Conservation (phyloP, 2,888 invertebrate species). For the Chloromyia formosa region DNA sequence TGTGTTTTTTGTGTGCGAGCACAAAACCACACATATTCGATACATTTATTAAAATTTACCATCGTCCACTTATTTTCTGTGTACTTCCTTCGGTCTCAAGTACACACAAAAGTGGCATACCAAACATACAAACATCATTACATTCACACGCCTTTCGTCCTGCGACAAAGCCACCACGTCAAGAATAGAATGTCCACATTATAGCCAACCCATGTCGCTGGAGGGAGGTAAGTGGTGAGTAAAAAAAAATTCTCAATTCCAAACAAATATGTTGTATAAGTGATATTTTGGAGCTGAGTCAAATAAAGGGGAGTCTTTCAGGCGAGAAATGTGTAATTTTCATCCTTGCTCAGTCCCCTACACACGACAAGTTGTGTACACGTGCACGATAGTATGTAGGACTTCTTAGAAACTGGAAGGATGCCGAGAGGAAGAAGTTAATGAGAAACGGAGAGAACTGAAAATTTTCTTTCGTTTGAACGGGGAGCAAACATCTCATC, state of each 20-base stretch:
- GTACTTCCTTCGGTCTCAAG: no score
- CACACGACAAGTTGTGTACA: slow-evolving; percentile 4
- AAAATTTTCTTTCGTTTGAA: no score
- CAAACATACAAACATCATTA: slow-evolving; percentile 2
- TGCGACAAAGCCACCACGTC: neutral
- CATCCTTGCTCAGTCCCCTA: slow-evolving; percentile 42
- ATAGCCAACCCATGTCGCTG: neutral
- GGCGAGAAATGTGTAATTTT: slow-evolving; percentile 48
- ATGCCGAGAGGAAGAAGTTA: no score
- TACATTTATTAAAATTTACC: no score
- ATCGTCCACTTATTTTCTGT: no score
- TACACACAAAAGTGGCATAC: neutral
- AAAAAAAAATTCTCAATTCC: slow-evolving; percentile 8
- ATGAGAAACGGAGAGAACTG: no score
- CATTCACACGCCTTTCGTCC: neutral
- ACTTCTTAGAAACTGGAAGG: no score
- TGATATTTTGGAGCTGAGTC: slow-evolving; percentile 30
- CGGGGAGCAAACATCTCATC: no score
- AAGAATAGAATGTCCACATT: neutral
- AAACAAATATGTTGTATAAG: slow-evolving; percentile 23
- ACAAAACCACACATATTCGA: no score
- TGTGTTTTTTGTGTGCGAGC: no score
- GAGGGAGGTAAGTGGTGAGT: neutral
- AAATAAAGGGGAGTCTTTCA: slow-evolving; percentile 33
- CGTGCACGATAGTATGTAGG: neutral